Conservation (phyloP, 2,113 vertebrate species). For the Ceuthmochares aereus region DNA sequence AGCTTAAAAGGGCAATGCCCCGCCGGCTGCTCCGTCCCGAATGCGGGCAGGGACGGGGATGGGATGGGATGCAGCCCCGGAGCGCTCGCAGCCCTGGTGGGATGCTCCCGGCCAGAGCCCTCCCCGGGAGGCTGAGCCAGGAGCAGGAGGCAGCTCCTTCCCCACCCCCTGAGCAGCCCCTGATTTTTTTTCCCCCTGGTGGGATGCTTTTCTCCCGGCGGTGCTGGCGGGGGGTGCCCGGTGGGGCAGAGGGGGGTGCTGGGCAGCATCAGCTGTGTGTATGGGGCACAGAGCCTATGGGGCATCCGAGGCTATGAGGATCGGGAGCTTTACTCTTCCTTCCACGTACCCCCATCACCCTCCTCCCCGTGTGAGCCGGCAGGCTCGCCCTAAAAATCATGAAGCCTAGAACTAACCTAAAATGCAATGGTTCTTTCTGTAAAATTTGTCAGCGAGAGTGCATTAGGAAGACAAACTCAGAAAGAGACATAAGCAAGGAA, state of each 20-base stretch:
- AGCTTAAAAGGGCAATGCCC: constrained; percentile 70
- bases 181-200: not conserved
- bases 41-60: not conserved
- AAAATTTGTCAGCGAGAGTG: not conserved
- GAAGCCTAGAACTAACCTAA: not conserved
- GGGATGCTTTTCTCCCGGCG: not conserved
- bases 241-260: fast-evolving
- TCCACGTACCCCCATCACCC: fast-evolving
- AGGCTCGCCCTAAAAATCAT: not conserved
- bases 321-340: not conserved
- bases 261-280: not conserved
- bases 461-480: not conserved
- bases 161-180: not conserved
- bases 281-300: fast-evolving
- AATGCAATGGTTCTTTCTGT: fast-evolving
- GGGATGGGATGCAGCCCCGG: not conserved
- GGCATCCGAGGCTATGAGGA: fast-evolving
- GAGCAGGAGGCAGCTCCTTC: not conserved
- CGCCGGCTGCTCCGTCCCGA: not conserved
- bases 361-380: not conserved
- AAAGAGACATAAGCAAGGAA: not conserved
- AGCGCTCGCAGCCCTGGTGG: not conserved
- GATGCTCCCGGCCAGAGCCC: not conserved
- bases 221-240: not conserved
- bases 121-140: not conserved